These are phyloP conservation scores for Irena cyanogastra DNA, from an alignment of 2,113 vertebrate species.

Conservation along the genomic window DNA sequence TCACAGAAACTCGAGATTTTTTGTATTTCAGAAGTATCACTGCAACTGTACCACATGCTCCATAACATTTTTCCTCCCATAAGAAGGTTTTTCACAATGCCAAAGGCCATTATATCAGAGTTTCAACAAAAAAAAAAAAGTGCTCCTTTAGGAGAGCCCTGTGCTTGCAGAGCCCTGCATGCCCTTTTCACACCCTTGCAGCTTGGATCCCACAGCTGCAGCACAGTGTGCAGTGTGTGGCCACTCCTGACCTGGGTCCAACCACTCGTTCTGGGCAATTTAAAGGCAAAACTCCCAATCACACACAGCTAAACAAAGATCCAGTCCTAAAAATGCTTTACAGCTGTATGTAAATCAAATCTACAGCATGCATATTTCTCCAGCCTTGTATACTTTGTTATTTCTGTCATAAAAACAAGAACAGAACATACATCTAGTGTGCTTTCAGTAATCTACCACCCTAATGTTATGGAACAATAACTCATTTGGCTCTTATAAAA, in stretches of 20 bases:
- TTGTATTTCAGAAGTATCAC: background rate
- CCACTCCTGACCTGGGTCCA: background rate
- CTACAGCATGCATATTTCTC: background rate
- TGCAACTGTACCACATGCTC: background rate
- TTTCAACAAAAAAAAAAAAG: background rate
- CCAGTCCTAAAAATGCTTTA: background rate
- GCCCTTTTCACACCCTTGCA: accelerated
- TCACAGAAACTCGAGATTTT: background rate
- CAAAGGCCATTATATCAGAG: background rate
- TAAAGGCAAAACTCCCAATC: background rate
- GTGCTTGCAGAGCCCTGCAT: background rate
- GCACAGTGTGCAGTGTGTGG: accelerated
- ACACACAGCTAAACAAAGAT: background rate
- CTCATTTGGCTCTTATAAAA: background rate
- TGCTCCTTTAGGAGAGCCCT: background rate
- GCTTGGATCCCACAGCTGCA: background rate
- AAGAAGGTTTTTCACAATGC: background rate
- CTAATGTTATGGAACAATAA: background rate
- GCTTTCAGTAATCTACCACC: background rate
- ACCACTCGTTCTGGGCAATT: background rate
- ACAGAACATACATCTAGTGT: background rate
- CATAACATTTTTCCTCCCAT: background rate
- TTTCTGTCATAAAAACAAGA: background rate
- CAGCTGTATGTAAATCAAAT: background rate
- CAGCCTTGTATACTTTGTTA: background rate